Evolutionary conservation across 1,140 invertebrate species (phyloP).

Genomic region (Plectrocnemia conspersa): DNA sequence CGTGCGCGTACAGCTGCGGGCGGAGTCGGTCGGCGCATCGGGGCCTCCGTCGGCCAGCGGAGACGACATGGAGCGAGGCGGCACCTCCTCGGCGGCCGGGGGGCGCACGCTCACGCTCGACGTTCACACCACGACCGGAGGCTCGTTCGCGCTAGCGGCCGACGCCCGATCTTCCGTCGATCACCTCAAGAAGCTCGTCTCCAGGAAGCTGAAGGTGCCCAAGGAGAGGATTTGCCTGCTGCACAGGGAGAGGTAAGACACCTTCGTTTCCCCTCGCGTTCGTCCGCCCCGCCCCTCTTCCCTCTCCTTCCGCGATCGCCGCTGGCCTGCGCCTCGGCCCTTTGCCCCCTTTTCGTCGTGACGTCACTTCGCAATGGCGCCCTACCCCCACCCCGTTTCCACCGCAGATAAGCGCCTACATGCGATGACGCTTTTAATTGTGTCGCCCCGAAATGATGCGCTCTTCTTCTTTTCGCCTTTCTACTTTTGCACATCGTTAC

Average conservation of each 20-base stretch:
- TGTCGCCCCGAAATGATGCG: too few species aligned
- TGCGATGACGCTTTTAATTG: too few species aligned
- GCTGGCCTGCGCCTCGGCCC: too few species aligned
- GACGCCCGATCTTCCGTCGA: conserved; percentile 76
- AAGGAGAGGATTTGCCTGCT: conserved; percentile 89
- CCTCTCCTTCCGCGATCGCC: not conserved
- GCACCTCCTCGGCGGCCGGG: conserved; percentile 45
- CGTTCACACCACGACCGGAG: conserved; percentile 85
- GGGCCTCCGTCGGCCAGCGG: not conserved
- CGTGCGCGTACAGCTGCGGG: conserved; percentile 45
- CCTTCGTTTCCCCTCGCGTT: conserved; percentile 1
- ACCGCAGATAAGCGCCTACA: too few species aligned
- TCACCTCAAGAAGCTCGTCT: conserved; percentile 83
- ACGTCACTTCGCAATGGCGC: too few species aligned
- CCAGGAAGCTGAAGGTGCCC: conserved; percentile 85
- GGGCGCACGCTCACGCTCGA: conserved; percentile 56
- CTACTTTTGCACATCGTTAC: too few species aligned
- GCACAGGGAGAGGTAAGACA: conserved; percentile 81
- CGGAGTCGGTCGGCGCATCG: conserved; percentile 37
- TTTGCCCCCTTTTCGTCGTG: too few species aligned
- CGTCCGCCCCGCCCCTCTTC: not conserved
- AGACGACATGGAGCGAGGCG: not conserved
- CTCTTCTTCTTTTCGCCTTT: too few species aligned
- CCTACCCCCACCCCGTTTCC: too few species aligned
- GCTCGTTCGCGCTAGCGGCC: conserved; percentile 78